These are phyloP conservation scores for Xyliphius kryptos DNA, from an alignment of 2,113 vertebrate genomes.

Conservation along the genomic window DNA sequence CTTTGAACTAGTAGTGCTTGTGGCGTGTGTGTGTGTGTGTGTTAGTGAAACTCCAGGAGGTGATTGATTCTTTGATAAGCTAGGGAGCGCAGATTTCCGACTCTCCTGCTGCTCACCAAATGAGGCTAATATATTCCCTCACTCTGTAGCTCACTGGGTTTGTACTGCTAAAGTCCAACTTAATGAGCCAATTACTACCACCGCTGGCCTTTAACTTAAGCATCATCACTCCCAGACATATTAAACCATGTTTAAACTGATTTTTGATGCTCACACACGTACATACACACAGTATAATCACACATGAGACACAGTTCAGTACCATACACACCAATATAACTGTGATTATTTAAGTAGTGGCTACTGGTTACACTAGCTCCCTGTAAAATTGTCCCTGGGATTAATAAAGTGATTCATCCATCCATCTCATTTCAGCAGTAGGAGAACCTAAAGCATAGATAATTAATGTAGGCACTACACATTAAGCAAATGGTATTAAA, in stretches of 20 bases:
- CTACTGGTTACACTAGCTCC: too few species aligned
- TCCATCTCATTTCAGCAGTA: background rate
- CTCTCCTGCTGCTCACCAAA: constrained; percentile 9
- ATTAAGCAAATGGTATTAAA: background rate
- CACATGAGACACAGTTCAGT: background rate
- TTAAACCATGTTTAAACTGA: background rate
- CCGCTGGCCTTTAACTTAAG: constrained; percentile 8
- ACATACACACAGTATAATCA: too few species aligned
- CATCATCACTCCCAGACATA: constrained; percentile 3
- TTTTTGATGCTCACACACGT: background rate
- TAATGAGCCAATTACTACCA: constrained; percentile 21
- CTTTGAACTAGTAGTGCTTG: background rate
- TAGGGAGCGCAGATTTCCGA: background rate
- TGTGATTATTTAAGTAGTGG: too few species aligned
- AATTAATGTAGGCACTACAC: background rate
- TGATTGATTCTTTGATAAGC: constrained; percentile 17
- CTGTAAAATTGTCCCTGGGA: too few species aligned
- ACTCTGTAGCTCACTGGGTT: constrained; percentile 5
- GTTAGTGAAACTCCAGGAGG: background rate
- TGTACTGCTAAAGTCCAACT: constrained; percentile 9
- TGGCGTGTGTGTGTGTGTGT: too few species aligned
- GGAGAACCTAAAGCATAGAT: background rate
- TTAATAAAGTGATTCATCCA: too few species aligned
- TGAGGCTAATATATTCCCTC: constrained; percentile 19
- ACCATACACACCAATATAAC: background rate